Evolutionary conservation across 2,888 invertebrate genomes (phyloP).

Genomic region (Drosophila tanythrix): DNA sequence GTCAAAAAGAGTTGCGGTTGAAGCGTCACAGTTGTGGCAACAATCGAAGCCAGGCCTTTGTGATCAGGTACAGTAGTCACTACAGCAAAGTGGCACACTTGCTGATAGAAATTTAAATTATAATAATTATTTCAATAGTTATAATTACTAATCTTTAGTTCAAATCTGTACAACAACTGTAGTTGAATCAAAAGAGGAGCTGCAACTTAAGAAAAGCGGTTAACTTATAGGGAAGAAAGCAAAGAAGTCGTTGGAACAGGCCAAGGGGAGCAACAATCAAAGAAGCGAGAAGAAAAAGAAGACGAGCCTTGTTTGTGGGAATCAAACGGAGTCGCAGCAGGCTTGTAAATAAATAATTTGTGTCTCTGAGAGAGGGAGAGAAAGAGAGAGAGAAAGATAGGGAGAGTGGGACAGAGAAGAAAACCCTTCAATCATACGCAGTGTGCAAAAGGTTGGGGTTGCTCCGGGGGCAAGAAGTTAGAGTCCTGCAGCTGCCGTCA

Average conservation of each 20-base stretch:
- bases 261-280: neutral
- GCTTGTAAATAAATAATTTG: slow-evolving; percentile 74
- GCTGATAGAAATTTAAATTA: no score
- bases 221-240: neutral
- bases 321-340: neutral
- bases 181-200: neutral
- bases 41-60: neutral
- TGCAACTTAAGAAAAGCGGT: neutral
- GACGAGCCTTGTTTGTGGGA: neutral
- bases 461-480: slow-evolving; percentile 6
- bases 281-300: neutral
- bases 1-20: no score
- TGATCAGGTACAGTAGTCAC: neutral
- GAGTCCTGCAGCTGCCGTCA: slow-evolving; percentile 14
- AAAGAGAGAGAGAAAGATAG: neutral
- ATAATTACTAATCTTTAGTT: neutral
- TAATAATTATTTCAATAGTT: neutral
- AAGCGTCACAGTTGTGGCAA: neutral
- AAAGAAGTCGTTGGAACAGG: neutral
- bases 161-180: neutral
- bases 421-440: slow-evolving; percentile 49
- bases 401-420: slow-evolving; percentile 1
- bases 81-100: no score
- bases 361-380: slow-evolving; percentile 45
- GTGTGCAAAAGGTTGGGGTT: neutral